Percentiles rank a stretch among this genome's conserved stretches.
These are phyloP conservation scores for Myoxocephalus aenaeus DNA, from an alignment of 2,797 vertebrate species.

Conservation along the genomic window DNA sequence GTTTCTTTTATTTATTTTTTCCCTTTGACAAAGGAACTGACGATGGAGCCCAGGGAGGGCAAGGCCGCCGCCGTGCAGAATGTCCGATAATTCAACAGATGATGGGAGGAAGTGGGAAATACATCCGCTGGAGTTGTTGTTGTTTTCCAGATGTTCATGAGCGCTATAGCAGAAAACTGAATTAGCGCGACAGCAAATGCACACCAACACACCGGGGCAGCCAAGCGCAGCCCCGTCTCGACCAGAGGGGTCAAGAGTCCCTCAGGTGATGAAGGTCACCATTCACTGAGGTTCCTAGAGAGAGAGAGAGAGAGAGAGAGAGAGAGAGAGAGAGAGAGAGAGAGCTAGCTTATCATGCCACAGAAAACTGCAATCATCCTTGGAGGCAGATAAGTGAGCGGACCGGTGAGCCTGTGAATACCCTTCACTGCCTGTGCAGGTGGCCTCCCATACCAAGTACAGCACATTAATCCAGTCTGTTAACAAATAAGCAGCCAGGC, in stretches of 20 bases:
- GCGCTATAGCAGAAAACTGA: neutral
- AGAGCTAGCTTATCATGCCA: slow-evolving; percentile 63
- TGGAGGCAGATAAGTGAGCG: slow-evolving; percentile 73
- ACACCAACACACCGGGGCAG: neutral
- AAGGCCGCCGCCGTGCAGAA: neutral
- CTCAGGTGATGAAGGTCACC: slow-evolving; percentile 67
- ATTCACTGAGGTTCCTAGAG: slow-evolving; percentile 60
- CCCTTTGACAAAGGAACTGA: neutral
- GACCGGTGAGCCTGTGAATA: slow-evolving; percentile 67
- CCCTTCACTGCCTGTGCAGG: slow-evolving; percentile 72
- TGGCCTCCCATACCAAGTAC: slow-evolving; percentile 74
- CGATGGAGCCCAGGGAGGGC: neutral
- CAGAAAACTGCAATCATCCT: slow-evolving; percentile 72
- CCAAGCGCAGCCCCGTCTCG: neutral
- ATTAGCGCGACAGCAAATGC: neutral
- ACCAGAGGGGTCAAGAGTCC: slow-evolving; percentile 63
- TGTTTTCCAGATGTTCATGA: neutral
- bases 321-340: neutral
- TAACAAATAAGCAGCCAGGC: slow-evolving; percentile 78
- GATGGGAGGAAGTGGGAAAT: neutral
- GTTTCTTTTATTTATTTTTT: neutral
- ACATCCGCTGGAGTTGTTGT: neutral
- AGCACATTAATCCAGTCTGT: slow-evolving; percentile 76
- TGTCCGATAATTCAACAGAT: neutral
- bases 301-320: neutral